These are phyloP conservation scores for Penelope pileata DNA, from an alignment of 2,113 vertebrate species.

Conservation along the genomic window DNA sequence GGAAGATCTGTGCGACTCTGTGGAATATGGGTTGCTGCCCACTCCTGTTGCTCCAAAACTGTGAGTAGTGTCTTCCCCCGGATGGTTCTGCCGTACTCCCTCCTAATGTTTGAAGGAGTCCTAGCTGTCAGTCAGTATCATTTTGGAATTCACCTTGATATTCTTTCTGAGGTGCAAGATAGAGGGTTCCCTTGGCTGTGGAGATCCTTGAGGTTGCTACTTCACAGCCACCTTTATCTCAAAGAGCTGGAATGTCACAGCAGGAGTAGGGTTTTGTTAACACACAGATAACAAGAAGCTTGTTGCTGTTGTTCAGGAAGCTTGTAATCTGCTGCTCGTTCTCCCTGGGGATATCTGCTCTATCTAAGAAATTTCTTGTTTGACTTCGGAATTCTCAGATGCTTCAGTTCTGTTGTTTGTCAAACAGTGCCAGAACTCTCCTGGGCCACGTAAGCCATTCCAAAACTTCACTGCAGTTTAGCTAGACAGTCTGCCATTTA, in stretches of 20 bases:
- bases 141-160: background rate
- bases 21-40: conserved; percentile 83
- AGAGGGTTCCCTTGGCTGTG: accelerated
- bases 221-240: background rate
- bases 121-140: accelerated
- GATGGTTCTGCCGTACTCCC: accelerated
- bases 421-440: background rate
- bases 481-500: accelerated
- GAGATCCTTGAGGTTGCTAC: background rate
- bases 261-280: background rate
- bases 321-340: background rate
- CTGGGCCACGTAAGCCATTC: background rate
- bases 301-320: background rate
- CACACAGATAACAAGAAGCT: background rate
- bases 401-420: background rate
- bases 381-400: background rate
- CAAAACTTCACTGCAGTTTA: accelerated
- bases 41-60: conserved; percentile 79
- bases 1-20: conserved; percentile 2
- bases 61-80: conserved; percentile 76
- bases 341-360: background rate
- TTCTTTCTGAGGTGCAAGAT: background rate
- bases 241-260: accelerated
- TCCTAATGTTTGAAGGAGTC: accelerated
- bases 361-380: background rate